A percentile compares a stretch with the other conserved stretches of the same genome.
phyloP scores from a whole-genome alignment of 2,113 vertebrate genomes.

The Eulemur rufifrons region DNA sequence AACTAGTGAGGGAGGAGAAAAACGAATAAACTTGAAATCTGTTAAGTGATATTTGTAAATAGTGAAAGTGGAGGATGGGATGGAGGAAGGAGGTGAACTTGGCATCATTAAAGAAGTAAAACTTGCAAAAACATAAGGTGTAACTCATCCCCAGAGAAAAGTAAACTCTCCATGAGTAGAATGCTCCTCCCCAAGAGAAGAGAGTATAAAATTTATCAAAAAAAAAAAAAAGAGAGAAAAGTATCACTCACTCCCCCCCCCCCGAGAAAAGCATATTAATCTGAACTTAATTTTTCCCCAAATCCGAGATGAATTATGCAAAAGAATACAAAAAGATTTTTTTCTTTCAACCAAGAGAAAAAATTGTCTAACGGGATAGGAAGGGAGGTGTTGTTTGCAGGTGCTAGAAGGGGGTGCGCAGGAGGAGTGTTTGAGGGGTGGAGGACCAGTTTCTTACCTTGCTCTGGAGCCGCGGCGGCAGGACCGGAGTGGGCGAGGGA shows the following conservation, averaged over 20 bases:
- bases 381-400: constrained; percentile 16
- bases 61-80: background rate
- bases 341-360: constrained; percentile 11
- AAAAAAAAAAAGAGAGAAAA: background rate
- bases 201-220: background rate
- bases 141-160: constrained; percentile 22
- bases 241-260: background rate
- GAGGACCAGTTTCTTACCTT: constrained; percentile 72
- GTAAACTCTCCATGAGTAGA: constrained; percentile 23
- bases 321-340: background rate
- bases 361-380: background rate
- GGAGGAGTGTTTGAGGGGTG: background rate
- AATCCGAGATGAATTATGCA: background rate
- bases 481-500: background rate
- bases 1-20: background rate
- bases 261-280: background rate
- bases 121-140: background rate
- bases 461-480: background rate
- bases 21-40: background rate
- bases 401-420: background rate
- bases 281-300: background rate
- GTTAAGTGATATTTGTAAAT: constrained; percentile 22
- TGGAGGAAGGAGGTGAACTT: background rate
- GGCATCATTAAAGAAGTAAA: constrained; percentile 16
- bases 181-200: background rate